Conservation (phyloP, 2,888 invertebrate species). For the Orthonychiurus folsomi region DNA sequence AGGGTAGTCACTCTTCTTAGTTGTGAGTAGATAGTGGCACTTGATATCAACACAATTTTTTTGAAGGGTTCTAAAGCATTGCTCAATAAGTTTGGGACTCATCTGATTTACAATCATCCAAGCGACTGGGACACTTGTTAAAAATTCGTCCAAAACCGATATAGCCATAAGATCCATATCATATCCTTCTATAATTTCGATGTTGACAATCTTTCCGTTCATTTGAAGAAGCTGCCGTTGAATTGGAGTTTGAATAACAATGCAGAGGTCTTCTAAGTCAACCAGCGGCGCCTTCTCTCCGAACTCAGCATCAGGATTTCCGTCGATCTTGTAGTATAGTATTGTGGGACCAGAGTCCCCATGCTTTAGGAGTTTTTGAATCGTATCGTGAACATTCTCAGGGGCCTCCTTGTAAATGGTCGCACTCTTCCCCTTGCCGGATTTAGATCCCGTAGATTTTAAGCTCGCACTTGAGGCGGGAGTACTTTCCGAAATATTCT, state of each 20-base stretch:
- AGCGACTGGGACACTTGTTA: constrained; percentile 34
- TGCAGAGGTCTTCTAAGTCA: constrained; percentile 26
- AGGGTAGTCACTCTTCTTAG: constrained; percentile 18
- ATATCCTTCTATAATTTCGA: constrained; percentile 31
- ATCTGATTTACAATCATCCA: constrained; percentile 31
- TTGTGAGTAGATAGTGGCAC: constrained; percentile 26
- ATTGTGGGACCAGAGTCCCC: constrained; percentile 35
- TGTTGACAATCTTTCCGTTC: constrained; percentile 26
- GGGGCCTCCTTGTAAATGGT: neutral
- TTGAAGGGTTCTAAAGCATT: constrained; percentile 23
- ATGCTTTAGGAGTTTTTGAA: constrained; percentile 28
- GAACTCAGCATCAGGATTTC: constrained; percentile 25
- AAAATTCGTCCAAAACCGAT: constrained; percentile 32
- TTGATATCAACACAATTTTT: constrained; percentile 27
- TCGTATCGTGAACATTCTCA: constrained; percentile 14
- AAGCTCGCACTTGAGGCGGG: no score
- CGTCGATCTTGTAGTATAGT: constrained; percentile 29
- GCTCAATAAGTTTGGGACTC: constrained; percentile 18
- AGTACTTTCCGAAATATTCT: no score
- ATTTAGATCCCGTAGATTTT: no score
- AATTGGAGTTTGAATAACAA: constrained; percentile 36
- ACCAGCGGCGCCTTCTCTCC: constrained; percentile 20
- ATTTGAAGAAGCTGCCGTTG: constrained; percentile 35
- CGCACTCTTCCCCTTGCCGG: no score
- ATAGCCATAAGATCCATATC: constrained; percentile 27